These are phyloP conservation scores for Trachelus iudaicus DNA, from an alignment of 2,888 invertebrate species.

Conservation along the genomic window DNA sequence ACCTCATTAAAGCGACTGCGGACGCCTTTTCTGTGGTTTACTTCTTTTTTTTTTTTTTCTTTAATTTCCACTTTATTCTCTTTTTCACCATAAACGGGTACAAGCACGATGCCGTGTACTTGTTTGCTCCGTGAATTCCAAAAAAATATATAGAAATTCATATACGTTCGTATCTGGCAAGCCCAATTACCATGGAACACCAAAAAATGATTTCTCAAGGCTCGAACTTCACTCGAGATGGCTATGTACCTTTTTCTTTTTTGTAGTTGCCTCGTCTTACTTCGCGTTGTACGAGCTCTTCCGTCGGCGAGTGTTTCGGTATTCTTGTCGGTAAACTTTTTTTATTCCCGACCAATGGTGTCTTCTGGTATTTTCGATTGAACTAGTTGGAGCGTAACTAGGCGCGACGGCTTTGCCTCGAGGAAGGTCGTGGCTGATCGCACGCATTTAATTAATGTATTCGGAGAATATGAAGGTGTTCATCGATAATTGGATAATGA, in stretches of 20 bases:
- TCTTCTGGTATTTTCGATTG: background rate
- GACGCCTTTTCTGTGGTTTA: background rate
- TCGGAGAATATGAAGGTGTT: background rate
- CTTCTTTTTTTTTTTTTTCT: background rate
- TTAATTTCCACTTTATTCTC: background rate
- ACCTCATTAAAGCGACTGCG: background rate
- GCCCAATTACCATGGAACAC: background rate
- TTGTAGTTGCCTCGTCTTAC: background rate
- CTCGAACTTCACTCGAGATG: background rate
- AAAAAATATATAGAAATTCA: background rate
- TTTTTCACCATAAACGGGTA: background rate
- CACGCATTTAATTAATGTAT: background rate
- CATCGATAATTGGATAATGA: conserved; percentile 17
- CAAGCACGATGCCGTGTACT: background rate
- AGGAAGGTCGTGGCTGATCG: background rate
- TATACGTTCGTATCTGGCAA: background rate
- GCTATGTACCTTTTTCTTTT: background rate
- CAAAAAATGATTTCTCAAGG: background rate
- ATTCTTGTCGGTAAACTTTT: background rate
- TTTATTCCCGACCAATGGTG: background rate
- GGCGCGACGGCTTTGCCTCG: background rate
- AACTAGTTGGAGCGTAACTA: background rate
- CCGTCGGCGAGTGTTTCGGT: background rate
- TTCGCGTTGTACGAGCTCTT: background rate
- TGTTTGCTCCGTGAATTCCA: background rate